A percentile compares a stretch with the other conserved stretches of the same genome.
Conservation (phyloP, 2,888 invertebrate species). For the Hololepta plana region DNA sequence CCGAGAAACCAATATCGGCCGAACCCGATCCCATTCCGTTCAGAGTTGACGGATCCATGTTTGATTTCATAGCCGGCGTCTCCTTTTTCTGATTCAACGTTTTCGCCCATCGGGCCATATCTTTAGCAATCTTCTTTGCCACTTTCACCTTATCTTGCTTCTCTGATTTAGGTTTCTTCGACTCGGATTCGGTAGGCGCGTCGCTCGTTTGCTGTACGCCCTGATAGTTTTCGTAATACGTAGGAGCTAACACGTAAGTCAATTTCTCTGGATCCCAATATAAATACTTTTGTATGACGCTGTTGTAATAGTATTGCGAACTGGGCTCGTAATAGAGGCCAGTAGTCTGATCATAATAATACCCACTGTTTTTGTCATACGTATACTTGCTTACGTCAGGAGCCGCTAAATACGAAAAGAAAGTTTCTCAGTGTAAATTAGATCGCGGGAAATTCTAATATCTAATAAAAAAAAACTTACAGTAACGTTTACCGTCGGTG, state of each 20-base stretch:
- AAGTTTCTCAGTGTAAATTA: constrained; percentile 2
- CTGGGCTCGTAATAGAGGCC: constrained; percentile 92
- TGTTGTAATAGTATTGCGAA: constrained; percentile 92
- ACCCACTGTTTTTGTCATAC: constrained; percentile 89
- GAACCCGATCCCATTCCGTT: constrained; percentile 39
- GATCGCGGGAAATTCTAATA: not conserved
- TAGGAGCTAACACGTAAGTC: constrained; percentile 39
- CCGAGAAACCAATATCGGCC: constrained; percentile 86
- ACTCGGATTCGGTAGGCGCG: constrained; percentile 11
- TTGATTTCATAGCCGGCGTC: constrained; percentile 21
- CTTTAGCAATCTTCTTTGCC: constrained; percentile 93
- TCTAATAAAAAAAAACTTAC: constrained; percentile 22
- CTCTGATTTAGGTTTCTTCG: constrained; percentile 48
- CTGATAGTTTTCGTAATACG: constrained; percentile 16
- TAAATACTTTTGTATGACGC: constrained; percentile 75
- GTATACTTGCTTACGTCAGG: constrained; percentile 87
- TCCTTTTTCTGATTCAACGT: constrained; percentile 93
- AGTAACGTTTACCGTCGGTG: constrained; percentile 46
- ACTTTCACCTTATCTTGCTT: constrained; percentile 92
- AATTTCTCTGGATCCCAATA: constrained; percentile 77
- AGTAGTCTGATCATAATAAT: constrained; percentile 86
- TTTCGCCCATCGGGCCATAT: constrained; percentile 92
- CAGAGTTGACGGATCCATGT: constrained; percentile 8
- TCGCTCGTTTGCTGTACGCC: constrained; percentile 16
- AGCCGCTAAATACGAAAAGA: constrained; percentile 28